A percentile compares a stretch with the other conserved stretches of the same genome.
These are phyloP conservation scores for Sebastes minor DNA, from an alignment of 2,797 vertebrate species.

Conservation along the genomic window DNA sequence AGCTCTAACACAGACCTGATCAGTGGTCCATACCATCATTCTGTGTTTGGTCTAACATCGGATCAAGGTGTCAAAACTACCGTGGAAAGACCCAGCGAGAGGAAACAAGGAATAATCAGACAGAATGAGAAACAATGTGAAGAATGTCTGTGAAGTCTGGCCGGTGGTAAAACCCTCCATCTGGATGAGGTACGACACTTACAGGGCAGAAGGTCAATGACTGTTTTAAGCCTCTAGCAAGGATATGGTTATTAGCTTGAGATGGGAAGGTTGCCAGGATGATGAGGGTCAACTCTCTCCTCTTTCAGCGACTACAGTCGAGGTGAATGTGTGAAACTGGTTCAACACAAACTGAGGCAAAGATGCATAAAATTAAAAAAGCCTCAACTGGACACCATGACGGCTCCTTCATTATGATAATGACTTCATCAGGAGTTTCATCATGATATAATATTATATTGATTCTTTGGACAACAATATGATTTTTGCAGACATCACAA, in stretches of 20 bases:
- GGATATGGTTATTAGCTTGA: slow-evolving; percentile 36
- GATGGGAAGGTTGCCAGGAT: background rate
- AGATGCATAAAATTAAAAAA: background rate
- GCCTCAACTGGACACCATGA: background rate
- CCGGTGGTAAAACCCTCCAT: slow-evolving; percentile 36
- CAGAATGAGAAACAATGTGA: slow-evolving; percentile 52
- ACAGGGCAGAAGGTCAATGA: slow-evolving; percentile 46
- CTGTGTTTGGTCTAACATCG: slow-evolving; percentile 70
- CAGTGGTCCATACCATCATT: slow-evolving; percentile 17
- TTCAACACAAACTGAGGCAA: background rate
- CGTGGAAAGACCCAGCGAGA: slow-evolving; percentile 7
- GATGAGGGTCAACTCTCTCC: background rate
- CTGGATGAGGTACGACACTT: slow-evolving; percentile 51
- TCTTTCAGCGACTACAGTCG: background rate
- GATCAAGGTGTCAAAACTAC: slow-evolving; percentile 69
- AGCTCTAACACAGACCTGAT: slow-evolving; percentile 12
- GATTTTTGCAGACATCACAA: too few relatives aligned
- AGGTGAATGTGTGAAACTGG: background rate
- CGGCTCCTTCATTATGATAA: too few relatives aligned
- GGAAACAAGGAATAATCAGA: slow-evolving; percentile 60
- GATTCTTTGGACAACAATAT: too few relatives aligned
- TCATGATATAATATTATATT: too few relatives aligned
- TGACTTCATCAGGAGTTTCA: too few relatives aligned
- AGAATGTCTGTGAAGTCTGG: slow-evolving; percentile 72
- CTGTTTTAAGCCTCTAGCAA: slow-evolving; percentile 39